Base-by-base conservation (phyloP, 2,797 vertebrate genomes). In the Loriculus beryllinus region DNA sequence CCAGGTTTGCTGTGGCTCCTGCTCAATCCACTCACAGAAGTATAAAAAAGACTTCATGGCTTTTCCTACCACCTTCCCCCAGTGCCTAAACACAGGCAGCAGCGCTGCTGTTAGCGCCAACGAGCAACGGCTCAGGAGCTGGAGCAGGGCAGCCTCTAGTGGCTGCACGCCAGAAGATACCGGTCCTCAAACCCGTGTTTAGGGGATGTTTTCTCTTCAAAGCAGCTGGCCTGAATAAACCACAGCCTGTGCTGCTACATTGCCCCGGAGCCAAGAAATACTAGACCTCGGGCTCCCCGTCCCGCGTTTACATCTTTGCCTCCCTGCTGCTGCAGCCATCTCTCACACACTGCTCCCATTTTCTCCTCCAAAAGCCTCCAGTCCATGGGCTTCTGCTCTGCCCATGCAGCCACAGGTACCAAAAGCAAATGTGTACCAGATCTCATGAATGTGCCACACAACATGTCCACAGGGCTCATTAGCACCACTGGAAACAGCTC, bases 81-180 rank as follows among this genome's bases (percentile, higher is more conserved):
- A 4, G 13, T 5, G 20, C 21, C 40, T 29, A 6, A 37, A 10
- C 35, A 4, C 39, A 14, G 48, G 25, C 48, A 78, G 75, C 16
- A 7, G 12, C 39, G 64, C 45, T 4, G 60, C 28, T 7, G 26
- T 6, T 7, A 16, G 74, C 56, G 19, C 18, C 31, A 2, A 10
- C 3, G 2, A 59, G 40, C 4, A 1, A n/a, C 35, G 42, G 92
- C 84, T 94, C 95, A 93, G 95, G 70, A 92, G 93, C 82, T 90
- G 95, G 93, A 82, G 91, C 95, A 96, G 96, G 87, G 93, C 90
- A 92, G 77, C 93, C 93, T 92, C 91, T 94, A 93, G 95, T 90
- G 95, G 95, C 95, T 90, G 75, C 56, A 40, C 62, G 91, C 95
- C 93, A 86, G 87, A 65, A 88, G 90, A 94, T 11, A 17, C 52